A percentile compares a stretch with the other conserved stretches of the same genome.
These are phyloP conservation scores for Aplysina aerophoba DNA, from an alignment of 37 sponge, comb jelly and placozoan genomes.

Conservation along the genomic window DNA sequence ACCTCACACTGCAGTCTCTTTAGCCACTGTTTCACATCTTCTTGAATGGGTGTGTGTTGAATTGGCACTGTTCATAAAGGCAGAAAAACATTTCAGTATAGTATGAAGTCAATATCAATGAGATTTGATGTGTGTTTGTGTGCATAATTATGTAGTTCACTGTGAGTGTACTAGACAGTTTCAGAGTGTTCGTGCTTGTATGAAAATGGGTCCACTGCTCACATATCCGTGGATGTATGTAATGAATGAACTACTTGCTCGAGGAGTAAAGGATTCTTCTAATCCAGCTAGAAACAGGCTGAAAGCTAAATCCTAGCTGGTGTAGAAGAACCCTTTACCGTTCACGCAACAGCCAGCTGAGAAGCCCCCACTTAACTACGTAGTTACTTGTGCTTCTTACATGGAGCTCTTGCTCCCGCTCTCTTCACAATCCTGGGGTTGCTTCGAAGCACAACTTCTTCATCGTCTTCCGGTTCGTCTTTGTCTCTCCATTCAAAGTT, in stretches of 20 bases:
- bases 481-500: neutral
- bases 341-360: no score
- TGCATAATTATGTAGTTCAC: neutral
- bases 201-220: neutral
- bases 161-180: neutral
- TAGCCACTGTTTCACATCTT: constrained; percentile 62
- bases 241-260: no score
- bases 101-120: no score
- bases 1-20: constrained; percentile 41
- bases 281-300: no score
- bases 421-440: neutral
- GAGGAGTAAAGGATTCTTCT: no score
- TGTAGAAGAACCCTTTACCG: no score
- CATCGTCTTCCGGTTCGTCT: neutral
- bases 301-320: no score
- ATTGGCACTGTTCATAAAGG: neutral
- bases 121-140: constrained; percentile 42
- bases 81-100: no score
- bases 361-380: no score
- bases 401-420: neutral
- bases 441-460: neutral
- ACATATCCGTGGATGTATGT: neutral
- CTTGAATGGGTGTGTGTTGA: constrained; percentile 22
- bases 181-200: constrained; percentile 15
- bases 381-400: neutral